Percentiles rank a stretch among this genome's conserved stretches.
Conservation (phyloP, 2,888 invertebrate genomes). For the Microdon myrmicae region DNA sequence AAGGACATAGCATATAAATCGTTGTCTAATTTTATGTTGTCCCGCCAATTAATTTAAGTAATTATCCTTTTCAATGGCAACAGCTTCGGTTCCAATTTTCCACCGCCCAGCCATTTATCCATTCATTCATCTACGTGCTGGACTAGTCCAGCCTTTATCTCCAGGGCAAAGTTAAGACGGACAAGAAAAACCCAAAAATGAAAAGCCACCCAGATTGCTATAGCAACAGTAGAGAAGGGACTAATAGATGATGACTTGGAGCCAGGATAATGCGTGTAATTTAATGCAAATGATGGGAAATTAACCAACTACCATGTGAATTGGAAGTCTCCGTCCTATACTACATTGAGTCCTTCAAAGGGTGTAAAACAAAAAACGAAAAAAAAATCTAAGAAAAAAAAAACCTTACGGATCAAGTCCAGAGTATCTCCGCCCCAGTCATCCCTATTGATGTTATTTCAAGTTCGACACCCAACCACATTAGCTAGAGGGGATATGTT, state of each 20-base stretch:
- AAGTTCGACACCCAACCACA: slow-evolving; percentile 23
- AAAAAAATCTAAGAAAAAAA: slow-evolving; percentile 4
- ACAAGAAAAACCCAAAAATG: slow-evolving; percentile 3
- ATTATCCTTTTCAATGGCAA: slow-evolving; percentile 53
- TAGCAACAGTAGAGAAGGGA: slow-evolving; percentile 10
- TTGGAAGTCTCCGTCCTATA: slow-evolving; percentile 23
- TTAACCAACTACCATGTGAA: slow-evolving; percentile 42
- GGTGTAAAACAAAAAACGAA: not conserved
- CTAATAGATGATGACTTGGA: slow-evolving; percentile 29
- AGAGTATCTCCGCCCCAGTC: slow-evolving; percentile 25
- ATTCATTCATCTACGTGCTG: slow-evolving; percentile 27
- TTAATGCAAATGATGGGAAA: slow-evolving; percentile 51
- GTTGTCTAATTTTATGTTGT: slow-evolving; percentile 51
- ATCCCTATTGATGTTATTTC: slow-evolving; percentile 20
- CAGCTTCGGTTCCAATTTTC: slow-evolving; percentile 50
- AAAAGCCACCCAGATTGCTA: not conserved
- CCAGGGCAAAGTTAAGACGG: slow-evolving; percentile 10
- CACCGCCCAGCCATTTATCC: slow-evolving; percentile 35
- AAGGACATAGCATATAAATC: slow-evolving; percentile 46
- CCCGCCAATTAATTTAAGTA: slow-evolving; percentile 52
- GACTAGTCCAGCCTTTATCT: slow-evolving; percentile 18
- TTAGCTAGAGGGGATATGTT: slow-evolving; percentile 6
- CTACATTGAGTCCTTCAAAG: slow-evolving; percentile 10
- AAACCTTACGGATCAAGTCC: slow-evolving; percentile 31
- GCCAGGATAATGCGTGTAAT: slow-evolving; percentile 47